Evolutionary conservation across 2,113 vertebrate species (phyloP), one percentile per base, ranked within the genome.

Genomic region (Leucoraja erinaceus): DNA sequence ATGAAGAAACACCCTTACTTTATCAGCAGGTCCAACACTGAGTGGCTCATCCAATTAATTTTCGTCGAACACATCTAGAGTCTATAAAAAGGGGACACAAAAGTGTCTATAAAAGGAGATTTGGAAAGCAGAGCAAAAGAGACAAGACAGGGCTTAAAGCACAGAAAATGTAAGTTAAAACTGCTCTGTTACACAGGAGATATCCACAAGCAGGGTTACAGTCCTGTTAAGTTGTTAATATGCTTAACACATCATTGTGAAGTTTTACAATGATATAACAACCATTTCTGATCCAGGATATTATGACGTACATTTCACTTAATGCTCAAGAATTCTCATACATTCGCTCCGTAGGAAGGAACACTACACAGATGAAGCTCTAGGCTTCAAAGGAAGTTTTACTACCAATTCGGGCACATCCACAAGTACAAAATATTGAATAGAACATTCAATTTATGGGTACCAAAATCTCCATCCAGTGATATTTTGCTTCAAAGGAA

Each of bases 1-100:
- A n/a, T 74, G 11, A 38, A 25, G 56, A 9, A 70, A 47, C 56
- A 33, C 6, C 6, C 75, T 86, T 95, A 98, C 98, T 97, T 98
- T 98, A 28, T 95, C 96, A 4, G 95, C 96, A 1, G 97, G 97
- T 0, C 96, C 96, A 91, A 96, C 90, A 5, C 94, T 97, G 0
- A 97, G 95, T 0, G 98, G 97, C 84, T 97, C 96, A 93, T 95
- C 95, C 0, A 95, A 96, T 47, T 38, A 66, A 70, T 91, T 72
- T 72, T 72, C 90, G 54, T 38, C 38, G 5, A 90, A 47, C 31
- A 22, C 90, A 88, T 97, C 96, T 91, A 93, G 96, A 0, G 94
- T 94, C 14, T n/a, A 63, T 5, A 95, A 28, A 33, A 1, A 22
- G 11, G 25, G 47, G 9, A 96, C 68, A 95, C 95, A 1, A 8